These are phyloP conservation scores for Sebastes baramenuke DNA, from an alignment of 2,797 vertebrate species.

Conservation along the genomic window DNA sequence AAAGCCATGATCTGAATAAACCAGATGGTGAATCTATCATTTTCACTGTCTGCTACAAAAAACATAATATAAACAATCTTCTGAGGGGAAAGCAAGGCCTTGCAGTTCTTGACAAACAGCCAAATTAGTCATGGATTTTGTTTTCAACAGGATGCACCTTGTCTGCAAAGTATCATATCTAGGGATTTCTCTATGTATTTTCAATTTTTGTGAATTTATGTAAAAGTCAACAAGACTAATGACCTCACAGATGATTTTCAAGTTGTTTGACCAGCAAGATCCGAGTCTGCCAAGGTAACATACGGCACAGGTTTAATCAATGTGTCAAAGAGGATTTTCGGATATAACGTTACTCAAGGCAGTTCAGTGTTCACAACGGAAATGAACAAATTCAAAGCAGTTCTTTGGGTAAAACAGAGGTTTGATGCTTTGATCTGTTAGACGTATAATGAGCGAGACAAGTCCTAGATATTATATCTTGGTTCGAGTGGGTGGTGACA, in stretches of 20 bases:
- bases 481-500: neutral
- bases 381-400: neutral
- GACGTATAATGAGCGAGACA: neutral
- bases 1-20: slow-evolving; percentile 1
- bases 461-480: neutral
- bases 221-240: neutral
- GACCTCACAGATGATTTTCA: neutral
- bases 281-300: neutral
- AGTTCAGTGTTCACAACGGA: slow-evolving; percentile 8
- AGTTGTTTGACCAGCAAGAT: neutral
- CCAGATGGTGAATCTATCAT: slow-evolving; percentile 17
- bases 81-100: neutral
- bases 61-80: slow-evolving; percentile 19
- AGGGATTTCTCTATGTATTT: neutral
- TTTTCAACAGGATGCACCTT: neutral
- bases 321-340: neutral
- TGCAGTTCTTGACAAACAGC: neutral
- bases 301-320: slow-evolving; percentile 17
- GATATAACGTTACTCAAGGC: slow-evolving; percentile 22
- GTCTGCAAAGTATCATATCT: neutral
- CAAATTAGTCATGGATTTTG: neutral
- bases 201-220: neutral
- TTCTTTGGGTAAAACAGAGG: neutral
- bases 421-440: neutral
- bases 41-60: neutral